These are phyloP conservation scores for Drosophila mauritiana DNA, from an alignment of 1,140 invertebrate species.

Conservation along the genomic window DNA sequence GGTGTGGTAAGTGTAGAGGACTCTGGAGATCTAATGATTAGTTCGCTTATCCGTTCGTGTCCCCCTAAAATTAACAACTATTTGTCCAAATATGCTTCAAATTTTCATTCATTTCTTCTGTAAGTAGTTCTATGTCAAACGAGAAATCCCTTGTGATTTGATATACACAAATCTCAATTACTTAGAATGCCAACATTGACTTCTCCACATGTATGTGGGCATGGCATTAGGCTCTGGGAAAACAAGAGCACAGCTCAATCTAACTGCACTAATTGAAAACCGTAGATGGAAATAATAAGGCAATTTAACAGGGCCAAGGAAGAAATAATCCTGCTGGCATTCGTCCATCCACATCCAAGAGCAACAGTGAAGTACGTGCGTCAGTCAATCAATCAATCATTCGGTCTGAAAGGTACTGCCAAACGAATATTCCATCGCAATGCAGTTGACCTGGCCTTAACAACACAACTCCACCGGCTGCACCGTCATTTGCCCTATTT, in stretches of 20 bases:
- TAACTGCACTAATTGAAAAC: slow-evolving; percentile 29
- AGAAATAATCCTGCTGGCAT: slow-evolving; percentile 9
- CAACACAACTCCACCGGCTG: neutral
- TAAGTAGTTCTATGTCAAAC: neutral
- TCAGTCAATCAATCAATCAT: slow-evolving; percentile 45
- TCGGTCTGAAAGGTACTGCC: slow-evolving; percentile 13
- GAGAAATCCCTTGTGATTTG: slow-evolving; percentile 3
- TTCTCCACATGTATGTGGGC: neutral
- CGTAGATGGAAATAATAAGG: slow-evolving; percentile 37
- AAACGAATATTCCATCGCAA: slow-evolving; percentile 18
- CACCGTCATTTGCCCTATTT: slow-evolving; percentile 54
- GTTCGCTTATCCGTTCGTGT: neutral
- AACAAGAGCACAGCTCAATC: neutral
- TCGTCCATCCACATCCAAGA: neutral
- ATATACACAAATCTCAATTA: slow-evolving; percentile 15
- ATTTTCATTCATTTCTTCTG: slow-evolving; percentile 7
- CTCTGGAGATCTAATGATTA: neutral
- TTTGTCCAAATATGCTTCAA: neutral
- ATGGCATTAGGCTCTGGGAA: neutral
- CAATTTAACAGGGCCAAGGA: slow-evolving; percentile 11
- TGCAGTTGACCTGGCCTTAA: slow-evolving; percentile 1
- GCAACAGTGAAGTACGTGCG: neutral
- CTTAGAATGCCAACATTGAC: slow-evolving; percentile 1
- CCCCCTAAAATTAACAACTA: neutral
- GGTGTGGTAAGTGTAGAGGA: neutral